A percentile compares a stretch with the other conserved stretches of the same genome.
These are phyloP conservation scores for Pheosia gnoma DNA, from an alignment of 2,888 invertebrate genomes.

Conservation along the genomic window DNA sequence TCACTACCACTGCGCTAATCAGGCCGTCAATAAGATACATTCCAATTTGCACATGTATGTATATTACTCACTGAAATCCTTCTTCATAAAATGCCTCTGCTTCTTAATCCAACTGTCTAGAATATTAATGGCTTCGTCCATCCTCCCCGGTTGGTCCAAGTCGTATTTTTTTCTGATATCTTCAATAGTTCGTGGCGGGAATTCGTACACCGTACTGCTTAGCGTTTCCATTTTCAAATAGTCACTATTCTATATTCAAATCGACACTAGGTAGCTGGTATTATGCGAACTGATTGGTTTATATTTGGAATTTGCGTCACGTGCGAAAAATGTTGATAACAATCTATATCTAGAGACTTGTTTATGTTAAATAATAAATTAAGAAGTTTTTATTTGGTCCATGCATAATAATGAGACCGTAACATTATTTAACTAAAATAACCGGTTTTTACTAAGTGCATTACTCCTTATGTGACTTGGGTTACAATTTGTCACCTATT, in stretches of 20 bases:
- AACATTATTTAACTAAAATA: too few relatives aligned
- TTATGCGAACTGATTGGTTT: not conserved
- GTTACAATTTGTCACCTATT: too few relatives aligned
- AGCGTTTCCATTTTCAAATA: not conserved
- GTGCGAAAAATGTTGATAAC: too few relatives aligned
- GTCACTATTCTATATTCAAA: not conserved
- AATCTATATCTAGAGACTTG: too few relatives aligned
- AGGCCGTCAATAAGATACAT: too few relatives aligned
- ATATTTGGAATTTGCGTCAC: not conserved
- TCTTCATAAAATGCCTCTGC: not conserved
- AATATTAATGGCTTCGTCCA: not conserved
- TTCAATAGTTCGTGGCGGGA: not conserved
- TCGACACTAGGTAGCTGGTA: not conserved
- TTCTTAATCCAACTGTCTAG: not conserved
- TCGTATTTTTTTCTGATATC: not conserved
- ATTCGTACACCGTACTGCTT: not conserved
- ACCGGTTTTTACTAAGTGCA: too few relatives aligned
- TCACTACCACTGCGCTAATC: too few relatives aligned
- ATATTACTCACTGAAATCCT: not conserved
- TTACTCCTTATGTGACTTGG: too few relatives aligned
- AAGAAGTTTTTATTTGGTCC: too few relatives aligned
- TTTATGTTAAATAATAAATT: too few relatives aligned
- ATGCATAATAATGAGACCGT: too few relatives aligned
- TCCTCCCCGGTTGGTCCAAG: constrained; percentile 4
- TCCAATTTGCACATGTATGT: not conserved